Conservation (phyloP, 2,888 invertebrate species). For the Agriopis leucophaearia region DNA sequence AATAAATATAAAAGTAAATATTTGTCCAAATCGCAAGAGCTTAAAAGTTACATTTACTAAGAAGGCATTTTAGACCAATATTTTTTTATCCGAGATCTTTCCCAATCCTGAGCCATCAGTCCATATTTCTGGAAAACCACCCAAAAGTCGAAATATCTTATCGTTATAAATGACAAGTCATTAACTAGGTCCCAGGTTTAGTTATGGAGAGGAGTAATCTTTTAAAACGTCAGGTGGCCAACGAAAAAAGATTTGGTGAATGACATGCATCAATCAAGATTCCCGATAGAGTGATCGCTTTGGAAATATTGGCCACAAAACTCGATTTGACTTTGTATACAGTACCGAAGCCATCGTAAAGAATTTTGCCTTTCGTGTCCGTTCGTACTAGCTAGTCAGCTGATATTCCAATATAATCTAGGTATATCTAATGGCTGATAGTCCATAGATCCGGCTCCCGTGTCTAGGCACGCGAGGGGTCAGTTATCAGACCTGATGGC, state of each 20-base stretch:
- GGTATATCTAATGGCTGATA: not conserved
- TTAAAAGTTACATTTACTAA: too few species aligned
- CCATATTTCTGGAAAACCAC: conserved; percentile 36
- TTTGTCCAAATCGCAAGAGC: too few species aligned
- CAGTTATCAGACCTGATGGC: conserved; percentile 9
- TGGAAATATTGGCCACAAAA: conserved; percentile 6
- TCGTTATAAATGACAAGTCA: conserved; percentile 45
- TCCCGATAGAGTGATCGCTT: conserved; percentile 19
- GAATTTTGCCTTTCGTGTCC: too few species aligned
- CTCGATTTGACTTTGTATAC: not conserved
- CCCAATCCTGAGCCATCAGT: conserved; percentile 28
- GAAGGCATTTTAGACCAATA: too few species aligned
- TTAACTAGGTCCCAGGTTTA: conserved; percentile 28
- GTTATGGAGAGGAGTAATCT: conserved; percentile 12
- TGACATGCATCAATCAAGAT: conserved; percentile 47
- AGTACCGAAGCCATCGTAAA: not conserved
- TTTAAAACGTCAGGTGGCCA: conserved; percentile 28
- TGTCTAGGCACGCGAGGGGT: conserved; percentile 9
- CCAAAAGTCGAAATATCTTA: conserved; percentile 38
- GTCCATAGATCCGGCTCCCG: not conserved
- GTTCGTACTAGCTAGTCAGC: not conserved
- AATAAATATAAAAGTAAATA: too few species aligned
- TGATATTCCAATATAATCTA: conserved; percentile 1
- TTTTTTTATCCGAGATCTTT: not conserved
- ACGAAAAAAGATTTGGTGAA: conserved; percentile 23